Evolutionary conservation across 2,888 invertebrate genomes (phyloP), one percentile per base, ranked within the genome.

Genomic region (Eupeodes latifasciatus): DNA sequence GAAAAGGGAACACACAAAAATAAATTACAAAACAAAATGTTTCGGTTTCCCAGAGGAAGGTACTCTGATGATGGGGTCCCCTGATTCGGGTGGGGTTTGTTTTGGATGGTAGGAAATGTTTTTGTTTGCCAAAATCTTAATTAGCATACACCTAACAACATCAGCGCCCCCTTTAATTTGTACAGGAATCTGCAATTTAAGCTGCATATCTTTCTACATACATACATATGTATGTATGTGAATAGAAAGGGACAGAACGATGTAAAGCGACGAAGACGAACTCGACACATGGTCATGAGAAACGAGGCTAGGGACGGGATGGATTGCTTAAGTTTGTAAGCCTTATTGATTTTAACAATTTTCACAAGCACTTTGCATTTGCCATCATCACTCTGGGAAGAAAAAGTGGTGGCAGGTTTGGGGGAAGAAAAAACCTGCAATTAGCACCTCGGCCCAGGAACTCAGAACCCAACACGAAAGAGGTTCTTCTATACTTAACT

Each of bases 331-430:
- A 51, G 64, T 75, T 76, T 80, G 86, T 83, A 83, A 83, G 83
- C 79, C 86, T 83, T 87, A 87, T 87, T 87, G 86, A 87, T 87
- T 83, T 87, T 87, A 87, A 83, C 83, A 87, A 83, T 87, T 87
- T 87, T 87, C 86, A 76, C 83, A 83, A 66, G 76, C 86, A 87
- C 83, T 87, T 87, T 83, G 86, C 86, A 86, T 82, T 82, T 82
- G 71, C 83, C 82, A 86, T 82, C 83, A 80, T 86, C 83, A 61
- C 79, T 57, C 47, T 40, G 0, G 55, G 14, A 59, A 11, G 27
- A 27, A 40, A 40, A 19, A 59, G 67, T 44, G 49, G 57, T 53
- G 83, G 76, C 71, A 19, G 71, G 71, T 40, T 71, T 66, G 83
- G 80, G 69, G 86, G 27, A 27, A 27, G 27, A 40, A 83, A 80